Conservation (phyloP, 2,888 invertebrate genomes). For the Cantharis rustica region DNA sequence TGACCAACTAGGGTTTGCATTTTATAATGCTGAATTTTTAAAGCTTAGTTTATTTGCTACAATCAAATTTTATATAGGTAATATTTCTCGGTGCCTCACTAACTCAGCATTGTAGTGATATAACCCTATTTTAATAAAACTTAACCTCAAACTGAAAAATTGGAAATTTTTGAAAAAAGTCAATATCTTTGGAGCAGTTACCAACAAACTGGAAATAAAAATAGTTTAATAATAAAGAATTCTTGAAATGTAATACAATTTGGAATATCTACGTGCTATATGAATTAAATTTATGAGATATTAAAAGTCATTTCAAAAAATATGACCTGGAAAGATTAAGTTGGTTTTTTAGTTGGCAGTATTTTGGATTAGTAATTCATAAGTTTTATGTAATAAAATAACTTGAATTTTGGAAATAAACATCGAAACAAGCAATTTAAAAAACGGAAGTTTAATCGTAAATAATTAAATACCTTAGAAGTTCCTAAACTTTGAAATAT, state of each 20-base stretch:
- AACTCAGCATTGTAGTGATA: no score
- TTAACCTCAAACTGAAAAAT: no score
- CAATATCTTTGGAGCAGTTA: no score
- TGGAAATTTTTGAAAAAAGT: no score
- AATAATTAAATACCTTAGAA: conserved; percentile 4
- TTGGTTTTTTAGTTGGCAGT: neutral
- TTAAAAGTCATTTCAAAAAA: neutral
- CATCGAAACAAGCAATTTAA: conserved; percentile 3
- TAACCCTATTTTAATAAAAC: no score
- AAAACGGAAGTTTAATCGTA: conserved; percentile 2
- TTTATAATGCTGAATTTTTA: no score
- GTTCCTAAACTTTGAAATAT: conserved; percentile 11
- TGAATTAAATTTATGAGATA: no score
- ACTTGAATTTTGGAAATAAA: neutral
- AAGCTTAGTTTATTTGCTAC: no score
- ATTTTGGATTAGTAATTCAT: neutral
- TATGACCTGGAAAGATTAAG: neutral
- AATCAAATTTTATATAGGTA: no score
- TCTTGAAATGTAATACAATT: neutral
- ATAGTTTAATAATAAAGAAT: neutral
- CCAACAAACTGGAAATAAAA: neutral
- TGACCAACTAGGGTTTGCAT: no score
- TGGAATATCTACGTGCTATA: no score
- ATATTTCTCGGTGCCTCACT: no score
- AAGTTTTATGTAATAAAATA: neutral